phyloP scores from a whole-genome alignment of 2,113 vertebrate genomes.

The Entomyzon cyanotis region DNA sequence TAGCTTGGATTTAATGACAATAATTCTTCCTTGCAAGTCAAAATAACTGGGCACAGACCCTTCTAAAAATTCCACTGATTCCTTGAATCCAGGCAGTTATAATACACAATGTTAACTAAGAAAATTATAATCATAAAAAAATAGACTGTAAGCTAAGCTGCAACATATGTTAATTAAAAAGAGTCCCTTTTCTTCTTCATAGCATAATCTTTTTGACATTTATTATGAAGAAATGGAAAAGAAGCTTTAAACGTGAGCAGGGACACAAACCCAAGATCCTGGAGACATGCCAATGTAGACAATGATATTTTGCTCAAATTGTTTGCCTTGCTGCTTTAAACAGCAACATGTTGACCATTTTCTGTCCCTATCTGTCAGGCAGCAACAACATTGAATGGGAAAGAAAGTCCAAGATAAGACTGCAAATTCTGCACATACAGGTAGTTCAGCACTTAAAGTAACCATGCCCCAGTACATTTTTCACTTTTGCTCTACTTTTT shows the following conservation, averaged over 20 bases:
- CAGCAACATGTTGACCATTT: neutral
- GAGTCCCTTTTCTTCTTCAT: neutral
- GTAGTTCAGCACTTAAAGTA: neutral
- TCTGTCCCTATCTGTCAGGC: neutral
- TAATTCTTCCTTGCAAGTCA: neutral
- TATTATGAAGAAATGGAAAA: neutral
- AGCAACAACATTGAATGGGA: neutral
- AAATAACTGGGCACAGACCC: neutral
- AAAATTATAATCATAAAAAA: neutral
- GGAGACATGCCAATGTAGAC: neutral
- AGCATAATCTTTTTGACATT: neutral
- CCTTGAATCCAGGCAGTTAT: neutral
- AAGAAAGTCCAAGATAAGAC: neutral
- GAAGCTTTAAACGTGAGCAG: neutral
- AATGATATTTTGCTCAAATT: neutral
- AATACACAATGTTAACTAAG: neutral
- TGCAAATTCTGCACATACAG: neutral
- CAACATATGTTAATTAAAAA: neutral
- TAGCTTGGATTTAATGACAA: neutral
- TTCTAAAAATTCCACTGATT: neutral
- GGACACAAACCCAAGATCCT: neutral
- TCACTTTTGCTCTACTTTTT: neutral
- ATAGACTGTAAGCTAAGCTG: neutral
- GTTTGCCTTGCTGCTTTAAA: conserved; percentile 10
- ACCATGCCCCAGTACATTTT: fast-evolving